Evolutionary conservation across 2,797 vertebrate genomes (phyloP), one percentile per base, ranked within the genome.

Genomic region (Adrianichthys oophorus): DNA sequence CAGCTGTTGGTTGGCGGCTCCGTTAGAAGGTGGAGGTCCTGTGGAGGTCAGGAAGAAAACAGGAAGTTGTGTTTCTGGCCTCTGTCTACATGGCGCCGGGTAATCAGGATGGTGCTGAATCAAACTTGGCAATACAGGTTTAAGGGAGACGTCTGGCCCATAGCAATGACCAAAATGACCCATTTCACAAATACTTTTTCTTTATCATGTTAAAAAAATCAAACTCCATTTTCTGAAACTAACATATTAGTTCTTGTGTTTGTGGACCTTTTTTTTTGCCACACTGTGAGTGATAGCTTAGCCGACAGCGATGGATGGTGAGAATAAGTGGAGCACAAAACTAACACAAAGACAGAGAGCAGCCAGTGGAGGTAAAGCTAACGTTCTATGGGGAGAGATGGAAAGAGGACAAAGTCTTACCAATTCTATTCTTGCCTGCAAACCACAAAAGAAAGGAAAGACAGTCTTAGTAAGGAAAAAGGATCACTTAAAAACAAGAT

Each of bases 401-500:
- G 37, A 79, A 52, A 70, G 46, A 59, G 47, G 57, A 80, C 53
- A 72, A 46, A 82, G 63, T 82, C 93, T 95, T 95, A 95, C 93
- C 94, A 74, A 95, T 93, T 92, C 88, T 94, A 92, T 94, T 95
- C 88, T 91, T 87, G 83, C 94, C 94, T 95, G 92, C 76, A 82
- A 91, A 91, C 83, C 85, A 72, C 76, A 84, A 84, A 0, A 82
- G 70, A 84, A 62, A 85, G 49, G 59, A 76, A 78, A 80, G 48
- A 68, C 15, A 82, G 84, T 76, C 85, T 88, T 84, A 81, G 19
- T 75, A 32, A 69, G 41, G 52, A 1, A n/a, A 66, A 54, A 59
- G 70, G 24, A 67, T 59, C 16, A 78, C 65, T 57, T 53, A 59
- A 72, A 15, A 10, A 46, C 60, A 37, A 52, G 32, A 48, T 17